These are phyloP conservation scores for Altica lythri DNA, from an alignment of 2,888 invertebrate genomes.

Conservation along the genomic window DNA sequence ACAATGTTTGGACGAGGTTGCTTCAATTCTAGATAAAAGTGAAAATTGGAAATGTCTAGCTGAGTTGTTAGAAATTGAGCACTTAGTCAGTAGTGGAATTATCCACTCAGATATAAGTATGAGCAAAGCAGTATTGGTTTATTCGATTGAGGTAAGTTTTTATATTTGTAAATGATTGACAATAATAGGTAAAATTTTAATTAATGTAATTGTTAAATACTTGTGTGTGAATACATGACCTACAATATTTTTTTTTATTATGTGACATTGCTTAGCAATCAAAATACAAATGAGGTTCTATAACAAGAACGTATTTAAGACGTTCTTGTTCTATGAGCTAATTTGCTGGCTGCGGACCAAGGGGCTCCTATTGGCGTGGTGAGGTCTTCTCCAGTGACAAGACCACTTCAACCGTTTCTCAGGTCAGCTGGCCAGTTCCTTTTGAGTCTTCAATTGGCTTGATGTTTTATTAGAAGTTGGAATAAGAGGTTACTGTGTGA, in stretches of 20 bases:
- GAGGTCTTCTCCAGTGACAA: too few species aligned
- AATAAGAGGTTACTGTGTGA: too few species aligned
- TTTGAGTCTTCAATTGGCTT: too few species aligned
- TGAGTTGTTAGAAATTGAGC: conserved; percentile 59
- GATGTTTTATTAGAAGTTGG: too few species aligned
- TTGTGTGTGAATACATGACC: not conserved
- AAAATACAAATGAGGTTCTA: not conserved
- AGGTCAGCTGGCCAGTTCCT: too few species aligned
- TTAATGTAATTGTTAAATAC: not conserved
- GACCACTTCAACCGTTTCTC: too few species aligned
- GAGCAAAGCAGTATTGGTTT: conserved; percentile 62
- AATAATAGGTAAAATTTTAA: not conserved
- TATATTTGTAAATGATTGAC: not conserved
- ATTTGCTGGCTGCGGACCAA: too few species aligned
- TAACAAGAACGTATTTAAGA: not conserved
- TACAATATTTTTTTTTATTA: not conserved
- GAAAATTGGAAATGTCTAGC: conserved; percentile 67
- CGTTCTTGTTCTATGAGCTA: not conserved
- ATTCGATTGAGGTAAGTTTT: conserved; percentile 58
- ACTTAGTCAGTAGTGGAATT: conserved; percentile 57
- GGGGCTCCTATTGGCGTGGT: too few species aligned
- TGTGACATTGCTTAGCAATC: not conserved
- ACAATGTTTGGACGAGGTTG: conserved; percentile 57
- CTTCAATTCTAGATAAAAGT: conserved; percentile 60
- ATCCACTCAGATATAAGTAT: conserved; percentile 60